Conservation (phyloP, 2,888 invertebrate species). For the Sclerodermus sp. region DNA sequence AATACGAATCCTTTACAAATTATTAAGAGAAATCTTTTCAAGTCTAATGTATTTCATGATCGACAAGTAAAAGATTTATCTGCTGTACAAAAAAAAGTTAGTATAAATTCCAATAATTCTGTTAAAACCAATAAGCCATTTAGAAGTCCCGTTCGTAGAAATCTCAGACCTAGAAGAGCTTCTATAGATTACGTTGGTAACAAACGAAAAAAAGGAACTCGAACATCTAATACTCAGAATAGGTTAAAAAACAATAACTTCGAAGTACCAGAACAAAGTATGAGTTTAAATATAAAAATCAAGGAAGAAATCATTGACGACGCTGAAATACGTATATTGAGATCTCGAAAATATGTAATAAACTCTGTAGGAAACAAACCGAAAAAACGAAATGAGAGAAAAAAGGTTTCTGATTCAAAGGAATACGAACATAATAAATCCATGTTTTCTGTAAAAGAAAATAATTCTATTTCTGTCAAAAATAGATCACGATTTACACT, state of each 20-base stretch:
- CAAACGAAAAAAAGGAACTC: slow-evolving; percentile 3
- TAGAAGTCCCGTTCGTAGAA: slow-evolving; percentile 11
- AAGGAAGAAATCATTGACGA: slow-evolving; percentile 23
- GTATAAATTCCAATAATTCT: too few relatives aligned
- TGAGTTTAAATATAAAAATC: slow-evolving; percentile 25
- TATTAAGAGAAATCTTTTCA: too few relatives aligned
- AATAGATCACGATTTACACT: too few relatives aligned
- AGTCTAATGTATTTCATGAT: too few relatives aligned
- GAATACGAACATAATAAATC: too few relatives aligned
- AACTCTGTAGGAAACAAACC: slow-evolving; percentile 25
- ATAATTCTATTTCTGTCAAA: too few relatives aligned
- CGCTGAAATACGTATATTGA: slow-evolving; percentile 25
- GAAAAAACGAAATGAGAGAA: not conserved
- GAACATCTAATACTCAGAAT: too few relatives aligned
- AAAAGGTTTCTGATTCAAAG: not conserved
- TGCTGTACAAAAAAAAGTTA: too few relatives aligned
- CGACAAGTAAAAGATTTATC: too few relatives aligned
- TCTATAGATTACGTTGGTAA: slow-evolving; percentile 27
- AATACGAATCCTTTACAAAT: too few relatives aligned
- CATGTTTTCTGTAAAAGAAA: too few relatives aligned
- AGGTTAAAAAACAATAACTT: slow-evolving; percentile 6
- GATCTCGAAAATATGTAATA: slow-evolving; percentile 33
- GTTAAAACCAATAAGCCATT: not conserved
- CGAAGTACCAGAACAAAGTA: not conserved
- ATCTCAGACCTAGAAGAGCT: slow-evolving; percentile 40